Evolutionary conservation across 2,113 vertebrate genomes (phyloP).

Genomic region (Esox niger): DNA sequence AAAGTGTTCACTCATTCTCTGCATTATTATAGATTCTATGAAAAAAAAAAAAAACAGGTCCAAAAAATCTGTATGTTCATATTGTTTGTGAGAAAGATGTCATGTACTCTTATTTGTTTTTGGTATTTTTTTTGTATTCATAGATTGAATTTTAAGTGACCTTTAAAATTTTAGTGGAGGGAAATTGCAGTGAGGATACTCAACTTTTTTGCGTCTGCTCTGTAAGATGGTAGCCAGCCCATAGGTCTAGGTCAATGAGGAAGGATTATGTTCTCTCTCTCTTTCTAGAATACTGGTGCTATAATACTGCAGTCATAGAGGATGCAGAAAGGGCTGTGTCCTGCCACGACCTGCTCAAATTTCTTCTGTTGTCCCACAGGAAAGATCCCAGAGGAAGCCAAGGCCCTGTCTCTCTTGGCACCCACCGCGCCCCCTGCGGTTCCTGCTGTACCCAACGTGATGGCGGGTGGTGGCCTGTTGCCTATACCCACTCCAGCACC

Average conservation of each 20-base stretch:
- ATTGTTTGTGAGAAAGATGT: slow-evolving; percentile 40
- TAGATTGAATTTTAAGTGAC: slow-evolving; percentile 26
- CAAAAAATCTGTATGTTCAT: slow-evolving; percentile 36
- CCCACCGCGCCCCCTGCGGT: slow-evolving; percentile 77
- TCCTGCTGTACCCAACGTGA: slow-evolving; percentile 73
- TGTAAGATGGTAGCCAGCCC: slow-evolving; percentile 43
- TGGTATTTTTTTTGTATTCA: slow-evolving; percentile 43
- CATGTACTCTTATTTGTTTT: slow-evolving; percentile 40
- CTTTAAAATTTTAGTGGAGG: slow-evolving; percentile 33
- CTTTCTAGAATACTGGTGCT: slow-evolving; percentile 70
- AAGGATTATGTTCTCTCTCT: slow-evolving; percentile 64
- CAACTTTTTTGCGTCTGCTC: slow-evolving; percentile 32
- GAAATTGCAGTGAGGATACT: slow-evolving; percentile 52
- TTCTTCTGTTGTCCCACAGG: slow-evolving; percentile 83
- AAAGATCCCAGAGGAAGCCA: slow-evolving; percentile 97
- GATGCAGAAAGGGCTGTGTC: slow-evolving; percentile 49
- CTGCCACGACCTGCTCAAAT: slow-evolving; percentile 69
- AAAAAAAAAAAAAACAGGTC: slow-evolving; percentile 54
- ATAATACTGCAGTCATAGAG: slow-evolving; percentile 64
- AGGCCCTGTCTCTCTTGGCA: slow-evolving; percentile 92
- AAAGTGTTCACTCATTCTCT: slow-evolving; percentile 98
- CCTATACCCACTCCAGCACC: slow-evolving; percentile 86
- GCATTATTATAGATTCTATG: slow-evolving; percentile 69
- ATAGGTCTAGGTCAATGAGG: slow-evolving; percentile 52
- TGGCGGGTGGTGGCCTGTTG: slow-evolving; percentile 90